A percentile compares a stretch with the other conserved stretches of the same genome.
Conservation (phyloP, 2,888 invertebrate genomes). For the Acronicta aceris region DNA sequence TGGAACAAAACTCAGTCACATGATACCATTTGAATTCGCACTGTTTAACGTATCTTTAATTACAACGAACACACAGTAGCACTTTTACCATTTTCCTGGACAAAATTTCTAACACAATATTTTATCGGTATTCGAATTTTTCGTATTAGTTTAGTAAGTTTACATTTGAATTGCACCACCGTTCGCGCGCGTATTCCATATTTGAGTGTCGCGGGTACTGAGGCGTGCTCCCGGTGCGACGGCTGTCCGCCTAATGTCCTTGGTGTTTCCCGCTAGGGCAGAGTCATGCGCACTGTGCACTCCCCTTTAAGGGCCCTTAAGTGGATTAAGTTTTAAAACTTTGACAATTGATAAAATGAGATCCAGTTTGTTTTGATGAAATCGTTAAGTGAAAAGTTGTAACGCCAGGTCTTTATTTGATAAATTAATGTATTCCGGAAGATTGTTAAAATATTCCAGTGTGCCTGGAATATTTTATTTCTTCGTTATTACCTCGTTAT, state of each 20-base stretch:
- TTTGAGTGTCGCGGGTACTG: slow-evolving; percentile 62
- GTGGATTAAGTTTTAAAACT: slow-evolving; percentile 89
- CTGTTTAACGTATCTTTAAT: slow-evolving; percentile 39
- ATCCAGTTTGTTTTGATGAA: slow-evolving; percentile 82
- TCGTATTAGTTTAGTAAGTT: slow-evolving; percentile 55
- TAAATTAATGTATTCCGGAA: slow-evolving; percentile 50
- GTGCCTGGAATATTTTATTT: slow-evolving; percentile 45
- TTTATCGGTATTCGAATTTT: slow-evolving; percentile 15
- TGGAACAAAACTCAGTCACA: slow-evolving; percentile 67
- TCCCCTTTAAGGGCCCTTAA: slow-evolving; percentile 83
- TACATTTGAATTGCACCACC: slow-evolving; percentile 69
- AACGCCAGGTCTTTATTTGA: slow-evolving; percentile 63
- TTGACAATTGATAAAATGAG: slow-evolving; percentile 87
- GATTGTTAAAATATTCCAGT: slow-evolving; percentile 11
- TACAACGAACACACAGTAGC: slow-evolving; percentile 50
- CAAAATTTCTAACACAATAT: slow-evolving; percentile 39
- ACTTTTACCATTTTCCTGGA: slow-evolving; percentile 50
- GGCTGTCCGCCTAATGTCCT: slow-evolving; percentile 80
- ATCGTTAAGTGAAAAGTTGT: slow-evolving; percentile 82
- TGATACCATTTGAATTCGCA: slow-evolving; percentile 48
- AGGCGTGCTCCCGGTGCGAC: slow-evolving; percentile 68
- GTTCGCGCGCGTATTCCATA: slow-evolving; percentile 75
- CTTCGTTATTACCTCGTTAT: background rate
- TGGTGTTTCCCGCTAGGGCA: slow-evolving; percentile 83
- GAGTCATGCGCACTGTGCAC: slow-evolving; percentile 84